Conservation (phyloP, 2,888 invertebrate genomes). For the Biston stratarius region DNA sequence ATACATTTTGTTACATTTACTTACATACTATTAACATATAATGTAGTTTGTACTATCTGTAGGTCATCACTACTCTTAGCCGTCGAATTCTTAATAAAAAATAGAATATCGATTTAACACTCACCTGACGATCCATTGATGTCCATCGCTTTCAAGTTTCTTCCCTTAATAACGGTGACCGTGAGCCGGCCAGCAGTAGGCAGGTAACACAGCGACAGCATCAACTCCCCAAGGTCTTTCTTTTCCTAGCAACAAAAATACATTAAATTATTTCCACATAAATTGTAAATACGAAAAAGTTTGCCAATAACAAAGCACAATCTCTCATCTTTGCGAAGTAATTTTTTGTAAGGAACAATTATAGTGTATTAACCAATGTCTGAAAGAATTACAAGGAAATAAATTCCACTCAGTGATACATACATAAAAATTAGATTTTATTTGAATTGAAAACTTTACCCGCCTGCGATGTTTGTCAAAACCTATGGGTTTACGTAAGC, state of each 20-base stretch:
- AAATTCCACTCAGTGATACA: no score
- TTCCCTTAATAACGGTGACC: slow-evolving; percentile 95
- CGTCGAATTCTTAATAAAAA: neutral
- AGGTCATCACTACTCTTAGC: neutral
- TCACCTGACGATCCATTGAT: slow-evolving; percentile 96
- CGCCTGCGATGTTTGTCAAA: no score
- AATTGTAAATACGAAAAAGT: slow-evolving; percentile 39
- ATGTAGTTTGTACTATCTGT: neutral
- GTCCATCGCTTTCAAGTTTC: slow-evolving; percentile 97
- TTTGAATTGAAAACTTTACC: no score
- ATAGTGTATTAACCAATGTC: slow-evolving; percentile 3
- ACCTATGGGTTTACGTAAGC: no score
- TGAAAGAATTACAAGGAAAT: slow-evolving; percentile 4
- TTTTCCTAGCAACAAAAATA: slow-evolving; percentile 87
- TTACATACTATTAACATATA: neutral
- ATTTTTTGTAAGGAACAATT: slow-evolving; percentile 29
- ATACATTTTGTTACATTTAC: no score
- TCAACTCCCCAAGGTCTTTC: slow-evolving; percentile 95
- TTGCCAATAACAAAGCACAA: slow-evolving; percentile 38
- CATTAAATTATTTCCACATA: slow-evolving; percentile 26
- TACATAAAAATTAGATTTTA: no score
- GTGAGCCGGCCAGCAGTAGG: slow-evolving; percentile 96
- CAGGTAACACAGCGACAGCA: slow-evolving; percentile 96
- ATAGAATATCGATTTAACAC: slow-evolving; percentile 35
- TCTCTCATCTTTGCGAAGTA: slow-evolving; percentile 32